phyloP scores from a whole-genome alignment of 2,888 invertebrate species.

The Euphydryas editha region DNA sequence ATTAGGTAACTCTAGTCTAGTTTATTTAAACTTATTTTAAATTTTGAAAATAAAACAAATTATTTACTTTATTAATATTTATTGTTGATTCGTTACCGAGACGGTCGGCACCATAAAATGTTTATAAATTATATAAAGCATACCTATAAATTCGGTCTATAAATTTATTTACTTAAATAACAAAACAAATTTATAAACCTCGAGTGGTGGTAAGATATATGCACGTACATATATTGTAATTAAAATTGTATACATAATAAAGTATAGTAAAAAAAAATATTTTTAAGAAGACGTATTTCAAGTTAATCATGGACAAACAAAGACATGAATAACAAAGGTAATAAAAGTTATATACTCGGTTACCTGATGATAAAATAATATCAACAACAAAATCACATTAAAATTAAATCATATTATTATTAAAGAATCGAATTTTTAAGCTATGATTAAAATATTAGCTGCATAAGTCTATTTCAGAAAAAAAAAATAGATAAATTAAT shows the following conservation, averaged over 20 bases:
- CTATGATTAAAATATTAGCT: too few species aligned
- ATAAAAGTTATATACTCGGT: not conserved
- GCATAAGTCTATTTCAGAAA: too few species aligned
- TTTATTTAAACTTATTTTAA: not conserved
- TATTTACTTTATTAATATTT: conserved; percentile 49
- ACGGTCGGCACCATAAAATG: conserved; percentile 58
- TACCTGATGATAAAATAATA: too few species aligned
- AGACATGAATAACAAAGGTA: not conserved
- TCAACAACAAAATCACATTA: too few species aligned
- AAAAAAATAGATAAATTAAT: too few species aligned
- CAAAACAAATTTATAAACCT: not conserved
- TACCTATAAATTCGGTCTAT: too few species aligned
- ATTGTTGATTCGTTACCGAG: conserved; percentile 52
- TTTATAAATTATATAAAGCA: conserved; percentile 46
- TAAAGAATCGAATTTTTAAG: too few species aligned
- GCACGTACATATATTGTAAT: conserved; percentile 1
- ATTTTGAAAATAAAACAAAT: conserved; percentile 20
- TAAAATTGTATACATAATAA: conserved; percentile 5
- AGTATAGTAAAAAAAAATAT: conserved; percentile 6
- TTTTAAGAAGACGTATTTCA: not conserved
- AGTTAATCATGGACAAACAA: conserved; percentile 6
- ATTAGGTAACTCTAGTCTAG: not conserved
- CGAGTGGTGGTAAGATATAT: conserved; percentile 5
- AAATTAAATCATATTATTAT: too few species aligned
- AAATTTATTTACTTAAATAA: not conserved